These are phyloP conservation scores for Steinernema hermaphroditum DNA, from an alignment of 2,888 invertebrate species.

Conservation along the genomic window DNA sequence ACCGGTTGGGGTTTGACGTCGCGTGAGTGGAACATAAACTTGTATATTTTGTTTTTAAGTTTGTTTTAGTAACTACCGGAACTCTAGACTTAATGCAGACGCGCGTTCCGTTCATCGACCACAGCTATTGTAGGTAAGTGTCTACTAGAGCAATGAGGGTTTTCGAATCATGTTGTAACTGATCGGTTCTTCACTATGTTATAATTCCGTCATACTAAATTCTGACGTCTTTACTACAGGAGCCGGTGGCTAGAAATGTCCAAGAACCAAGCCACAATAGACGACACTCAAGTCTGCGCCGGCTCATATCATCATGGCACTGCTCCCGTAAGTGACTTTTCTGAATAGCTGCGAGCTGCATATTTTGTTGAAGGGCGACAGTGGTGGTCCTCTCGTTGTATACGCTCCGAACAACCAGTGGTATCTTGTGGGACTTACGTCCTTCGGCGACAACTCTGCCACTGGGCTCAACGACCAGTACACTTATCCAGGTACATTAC, in stretches of 20 bases:
- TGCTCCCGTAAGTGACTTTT: not conserved
- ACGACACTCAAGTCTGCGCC: constrained; percentile 1
- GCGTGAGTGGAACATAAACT: not conserved
- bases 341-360: too few relatives aligned
- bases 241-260: not conserved
- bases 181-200: too few relatives aligned
- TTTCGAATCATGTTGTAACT: too few relatives aligned
- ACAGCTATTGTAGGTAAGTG: not conserved
- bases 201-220: too few relatives aligned
- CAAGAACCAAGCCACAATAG: not conserved
- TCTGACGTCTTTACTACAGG: too few relatives aligned
- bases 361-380: constrained; percentile 2
- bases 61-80: not conserved
- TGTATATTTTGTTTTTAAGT: not conserved
- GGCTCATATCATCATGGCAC: not conserved
- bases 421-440: constrained; percentile 16
- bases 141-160: too few relatives aligned
- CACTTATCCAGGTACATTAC: not conserved
- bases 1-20: constrained; percentile 9
- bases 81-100: not conserved
- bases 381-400: constrained; percentile 13
- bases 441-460: constrained; percentile 8
- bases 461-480: not conserved
- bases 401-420: not conserved
- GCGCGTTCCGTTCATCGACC: not conserved